Evolutionary conservation across 1,140 invertebrate species (phyloP).

Genomic region (Leptinotarsa defecta): DNA sequence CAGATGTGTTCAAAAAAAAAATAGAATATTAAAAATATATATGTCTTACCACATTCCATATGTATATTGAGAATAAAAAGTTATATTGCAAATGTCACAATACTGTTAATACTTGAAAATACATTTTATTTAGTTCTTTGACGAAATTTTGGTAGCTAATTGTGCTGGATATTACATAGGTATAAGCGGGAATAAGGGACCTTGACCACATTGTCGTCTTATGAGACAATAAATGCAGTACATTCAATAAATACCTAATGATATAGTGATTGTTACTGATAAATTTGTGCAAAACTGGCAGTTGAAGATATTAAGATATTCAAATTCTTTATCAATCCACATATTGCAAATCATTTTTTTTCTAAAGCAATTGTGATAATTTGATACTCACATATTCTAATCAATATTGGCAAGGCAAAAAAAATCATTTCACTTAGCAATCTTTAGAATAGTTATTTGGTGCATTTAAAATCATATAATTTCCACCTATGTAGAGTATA

Average conservation of each 20-base stretch:
- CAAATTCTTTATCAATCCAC: no score
- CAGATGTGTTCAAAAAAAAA: slow-evolving; percentile 40
- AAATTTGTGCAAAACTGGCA: no score
- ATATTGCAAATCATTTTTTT: no score
- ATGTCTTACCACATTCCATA: slow-evolving; percentile 39
- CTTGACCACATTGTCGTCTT: slow-evolving; percentile 29
- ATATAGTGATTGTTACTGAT: no score
- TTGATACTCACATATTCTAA: no score
- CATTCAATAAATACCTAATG: not conserved
- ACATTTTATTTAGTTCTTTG: slow-evolving; percentile 37
- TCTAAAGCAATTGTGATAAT: no score
- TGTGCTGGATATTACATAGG: slow-evolving; percentile 4
- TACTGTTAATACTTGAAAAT: slow-evolving; percentile 43
- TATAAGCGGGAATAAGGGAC: slow-evolving; percentile 31
- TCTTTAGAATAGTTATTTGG: no score
- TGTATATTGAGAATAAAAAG: slow-evolving; percentile 26
- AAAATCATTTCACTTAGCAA: no score
- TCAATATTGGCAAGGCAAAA: no score
- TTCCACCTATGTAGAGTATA: no score
- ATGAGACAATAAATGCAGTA: slow-evolving; percentile 37
- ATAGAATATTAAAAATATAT: slow-evolving; percentile 34
- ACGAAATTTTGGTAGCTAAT: slow-evolving; percentile 21
- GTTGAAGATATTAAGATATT: no score
- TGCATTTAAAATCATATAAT: no score
- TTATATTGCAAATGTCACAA: slow-evolving; percentile 17